Conservation (phyloP, 1,140 invertebrate species). For the Bombus ignitus region DNA sequence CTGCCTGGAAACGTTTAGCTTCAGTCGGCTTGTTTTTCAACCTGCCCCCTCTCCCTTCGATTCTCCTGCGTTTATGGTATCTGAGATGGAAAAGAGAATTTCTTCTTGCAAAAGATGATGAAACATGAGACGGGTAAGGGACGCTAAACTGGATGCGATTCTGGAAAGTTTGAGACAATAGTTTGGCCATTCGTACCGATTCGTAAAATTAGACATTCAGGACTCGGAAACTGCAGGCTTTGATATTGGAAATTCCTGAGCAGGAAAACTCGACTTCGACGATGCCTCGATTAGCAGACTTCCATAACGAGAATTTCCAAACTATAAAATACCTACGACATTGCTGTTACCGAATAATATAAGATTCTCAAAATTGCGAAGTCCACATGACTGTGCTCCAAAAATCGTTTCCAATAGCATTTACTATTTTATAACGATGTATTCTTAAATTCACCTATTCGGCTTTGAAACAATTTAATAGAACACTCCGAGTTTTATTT, state of each 20-base stretch:
- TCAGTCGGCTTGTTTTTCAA: neutral
- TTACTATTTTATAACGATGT: no score
- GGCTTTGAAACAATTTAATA: neutral
- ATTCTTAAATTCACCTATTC: no score
- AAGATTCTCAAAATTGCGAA: no score
- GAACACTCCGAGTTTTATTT: neutral
- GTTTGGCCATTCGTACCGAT: neutral
- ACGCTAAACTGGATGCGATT: neutral
- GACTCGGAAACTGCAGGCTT: neutral
- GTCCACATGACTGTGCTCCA: no score
- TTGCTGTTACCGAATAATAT: no score
- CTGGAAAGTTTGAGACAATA: neutral
- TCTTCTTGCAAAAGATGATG: neutral
- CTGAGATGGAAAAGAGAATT: neutral
- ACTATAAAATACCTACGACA: no score
- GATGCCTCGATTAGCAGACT: neutral
- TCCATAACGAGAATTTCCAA: neutral
- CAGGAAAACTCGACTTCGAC: neutral
- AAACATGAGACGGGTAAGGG: neutral
- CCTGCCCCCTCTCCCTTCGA: neutral
- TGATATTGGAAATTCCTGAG: neutral
- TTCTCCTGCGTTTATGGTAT: neutral
- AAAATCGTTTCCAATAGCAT: no score
- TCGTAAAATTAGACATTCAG: neutral
- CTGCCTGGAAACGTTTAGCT: slow-evolving; percentile 32